These are phyloP conservation scores for Micrastur ruficollis DNA, from an alignment of 2,797 vertebrate species.

Conservation along the genomic window DNA sequence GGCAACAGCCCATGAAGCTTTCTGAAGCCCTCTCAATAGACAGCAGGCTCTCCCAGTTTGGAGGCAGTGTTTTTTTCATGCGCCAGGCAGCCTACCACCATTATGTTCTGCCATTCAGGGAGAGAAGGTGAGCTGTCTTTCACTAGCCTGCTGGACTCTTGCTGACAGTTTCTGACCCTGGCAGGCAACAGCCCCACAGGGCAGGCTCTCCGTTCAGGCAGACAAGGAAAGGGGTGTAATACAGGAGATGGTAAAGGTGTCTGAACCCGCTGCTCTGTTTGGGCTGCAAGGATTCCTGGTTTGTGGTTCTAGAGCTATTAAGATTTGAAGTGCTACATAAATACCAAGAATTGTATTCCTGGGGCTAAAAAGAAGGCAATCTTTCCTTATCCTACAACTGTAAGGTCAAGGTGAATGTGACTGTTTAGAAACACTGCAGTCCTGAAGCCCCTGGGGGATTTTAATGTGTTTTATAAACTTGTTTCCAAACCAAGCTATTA, in stretches of 20 bases:
- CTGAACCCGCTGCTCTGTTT: neutral
- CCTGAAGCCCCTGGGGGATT: conserved; percentile 3
- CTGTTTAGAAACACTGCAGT: conserved; percentile 19
- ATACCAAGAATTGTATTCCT: neutral
- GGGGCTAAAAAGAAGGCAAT: neutral
- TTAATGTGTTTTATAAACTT: conserved; percentile 56
- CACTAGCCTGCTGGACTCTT: neutral
- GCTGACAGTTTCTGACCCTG: neutral
- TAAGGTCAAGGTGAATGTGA: conserved; percentile 35
- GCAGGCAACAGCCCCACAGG: neutral
- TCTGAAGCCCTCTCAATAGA: neutral
- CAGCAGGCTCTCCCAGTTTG: neutral
- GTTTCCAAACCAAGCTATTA: conserved; percentile 51
- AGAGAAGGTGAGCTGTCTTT: neutral
- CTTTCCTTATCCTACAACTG: conserved; percentile 1
- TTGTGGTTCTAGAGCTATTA: neutral
- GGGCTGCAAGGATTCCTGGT: neutral
- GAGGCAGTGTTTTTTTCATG: neutral
- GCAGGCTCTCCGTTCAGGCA: neutral
- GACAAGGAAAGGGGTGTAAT: neutral
- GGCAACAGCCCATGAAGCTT: neutral
- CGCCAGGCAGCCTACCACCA: neutral
- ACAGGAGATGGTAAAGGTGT: neutral
- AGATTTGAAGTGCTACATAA: neutral
- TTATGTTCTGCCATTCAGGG: neutral